These are phyloP conservation scores for Protobothrops flavoviridis DNA, from an alignment of 2,113 vertebrate species.

Conservation along the genomic window DNA sequence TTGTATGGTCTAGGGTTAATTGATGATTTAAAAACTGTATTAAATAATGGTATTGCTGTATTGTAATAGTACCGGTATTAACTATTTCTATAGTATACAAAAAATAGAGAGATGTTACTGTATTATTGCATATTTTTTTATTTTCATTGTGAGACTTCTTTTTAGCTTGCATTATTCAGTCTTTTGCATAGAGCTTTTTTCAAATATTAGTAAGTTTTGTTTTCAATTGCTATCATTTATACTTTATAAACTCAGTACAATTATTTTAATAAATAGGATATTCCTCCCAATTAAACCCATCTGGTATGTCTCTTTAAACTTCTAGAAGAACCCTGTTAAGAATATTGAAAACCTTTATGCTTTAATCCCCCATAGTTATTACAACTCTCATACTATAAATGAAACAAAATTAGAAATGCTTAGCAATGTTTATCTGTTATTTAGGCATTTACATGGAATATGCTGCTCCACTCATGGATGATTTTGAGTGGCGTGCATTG, in stretches of 20 bases:
- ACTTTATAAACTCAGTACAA: background rate
- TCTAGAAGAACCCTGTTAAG: background rate
- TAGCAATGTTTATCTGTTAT: background rate
- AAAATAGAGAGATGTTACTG: background rate
- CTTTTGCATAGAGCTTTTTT: background rate
- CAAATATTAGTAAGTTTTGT: background rate
- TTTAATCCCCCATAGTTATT: background rate
- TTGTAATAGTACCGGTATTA: background rate
- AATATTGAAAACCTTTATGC: background rate
- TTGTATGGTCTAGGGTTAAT: background rate
- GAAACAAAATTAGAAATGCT: background rate
- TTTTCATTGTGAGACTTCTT: background rate
- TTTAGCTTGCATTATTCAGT: background rate
- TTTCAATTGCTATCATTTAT: background rate
- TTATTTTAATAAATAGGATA: background rate
- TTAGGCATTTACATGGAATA: background rate
- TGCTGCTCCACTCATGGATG: background rate
- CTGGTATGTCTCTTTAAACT: background rate
- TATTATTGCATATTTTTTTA: background rate
- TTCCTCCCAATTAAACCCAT: background rate
- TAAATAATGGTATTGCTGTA: background rate
- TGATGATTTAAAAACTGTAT: too few species aligned
- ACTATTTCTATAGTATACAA: background rate
- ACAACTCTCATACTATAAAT: background rate
- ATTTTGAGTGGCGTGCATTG: background rate